Evolutionary conservation across 1,140 invertebrate species (phyloP).

Genomic region (Papilio xuthus): DNA sequence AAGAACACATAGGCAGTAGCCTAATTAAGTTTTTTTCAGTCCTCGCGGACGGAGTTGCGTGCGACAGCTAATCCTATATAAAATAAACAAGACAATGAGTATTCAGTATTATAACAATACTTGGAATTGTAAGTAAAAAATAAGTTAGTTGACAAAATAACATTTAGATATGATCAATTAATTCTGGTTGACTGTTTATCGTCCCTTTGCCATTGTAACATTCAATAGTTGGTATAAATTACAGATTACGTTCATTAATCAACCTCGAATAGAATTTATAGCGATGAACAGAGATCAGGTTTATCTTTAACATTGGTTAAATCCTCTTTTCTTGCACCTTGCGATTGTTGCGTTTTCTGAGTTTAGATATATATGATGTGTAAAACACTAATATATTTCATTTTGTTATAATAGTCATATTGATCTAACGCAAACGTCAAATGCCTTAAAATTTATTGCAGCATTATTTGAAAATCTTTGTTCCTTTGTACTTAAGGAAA

Average conservation of each 20-base stretch:
- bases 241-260: conserved; percentile 8
- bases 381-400: too few species aligned
- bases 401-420: too few species aligned
- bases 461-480: too few species aligned
- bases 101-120: too few species aligned
- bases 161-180: conserved; percentile 5
- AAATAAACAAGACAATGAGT: too few species aligned
- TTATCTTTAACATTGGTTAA: neutral
- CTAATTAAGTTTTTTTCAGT: too few species aligned
- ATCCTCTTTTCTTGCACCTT: neutral
- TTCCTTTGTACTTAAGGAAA: too few species aligned
- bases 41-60: too few species aligned
- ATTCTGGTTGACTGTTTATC: conserved; percentile 1
- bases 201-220: neutral
- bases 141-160: neutral
- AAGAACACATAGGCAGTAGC: too few species aligned
- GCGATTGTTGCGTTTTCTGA: neutral
- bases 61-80: too few species aligned
- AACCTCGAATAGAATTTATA: neutral
- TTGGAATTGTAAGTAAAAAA: neutral
- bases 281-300: neutral
- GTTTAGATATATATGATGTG: neutral
- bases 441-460: too few species aligned
- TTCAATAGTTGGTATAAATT: conserved; percentile 19
- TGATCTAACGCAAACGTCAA: too few species aligned